Conservation (phyloP, 1,140 invertebrate genomes). For the Reticulitermes speratus region DNA sequence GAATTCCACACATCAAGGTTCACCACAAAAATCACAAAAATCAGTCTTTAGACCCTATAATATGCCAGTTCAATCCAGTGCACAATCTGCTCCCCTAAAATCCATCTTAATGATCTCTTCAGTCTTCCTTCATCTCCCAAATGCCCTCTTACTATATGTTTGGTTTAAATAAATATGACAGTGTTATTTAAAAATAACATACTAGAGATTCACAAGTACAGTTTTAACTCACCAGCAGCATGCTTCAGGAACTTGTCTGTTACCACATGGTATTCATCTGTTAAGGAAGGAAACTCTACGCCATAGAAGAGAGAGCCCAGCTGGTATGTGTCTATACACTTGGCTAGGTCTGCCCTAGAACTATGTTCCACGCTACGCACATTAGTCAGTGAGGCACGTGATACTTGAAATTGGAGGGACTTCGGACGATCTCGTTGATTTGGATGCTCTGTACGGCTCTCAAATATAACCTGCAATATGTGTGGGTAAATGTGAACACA, state of each 20-base stretch:
- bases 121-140: no score
- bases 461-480: slow-evolving; percentile 63
- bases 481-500: no score
- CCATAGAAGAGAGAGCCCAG: slow-evolving; percentile 72
- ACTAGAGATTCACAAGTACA: no score
- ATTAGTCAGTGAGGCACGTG: slow-evolving; percentile 77
- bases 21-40: no score
- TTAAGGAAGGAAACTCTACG: slow-evolving; percentile 67
- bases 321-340: slow-evolving; percentile 70
- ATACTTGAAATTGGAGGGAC: slow-evolving; percentile 78
- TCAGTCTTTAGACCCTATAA: no score
- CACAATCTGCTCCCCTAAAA: no score
- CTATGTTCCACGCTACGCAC: slow-evolving; percentile 63
- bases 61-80: no score
- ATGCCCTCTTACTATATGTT: no score
- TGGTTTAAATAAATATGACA: no score
- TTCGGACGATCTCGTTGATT: slow-evolving; percentile 79
- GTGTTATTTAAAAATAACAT: no score
- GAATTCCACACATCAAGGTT: no score
- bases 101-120: no score
- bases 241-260: slow-evolving; percentile 75
- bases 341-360: slow-evolving; percentile 68
- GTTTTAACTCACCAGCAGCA: slow-evolving; percentile 55
- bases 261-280: slow-evolving; percentile 64
- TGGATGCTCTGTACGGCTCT: slow-evolving; percentile 65